A percentile compares a stretch with the other conserved stretches of the same genome.
phyloP scores from a whole-genome alignment of 2,888 invertebrate genomes.

The Priocnemis perturbator region DNA sequence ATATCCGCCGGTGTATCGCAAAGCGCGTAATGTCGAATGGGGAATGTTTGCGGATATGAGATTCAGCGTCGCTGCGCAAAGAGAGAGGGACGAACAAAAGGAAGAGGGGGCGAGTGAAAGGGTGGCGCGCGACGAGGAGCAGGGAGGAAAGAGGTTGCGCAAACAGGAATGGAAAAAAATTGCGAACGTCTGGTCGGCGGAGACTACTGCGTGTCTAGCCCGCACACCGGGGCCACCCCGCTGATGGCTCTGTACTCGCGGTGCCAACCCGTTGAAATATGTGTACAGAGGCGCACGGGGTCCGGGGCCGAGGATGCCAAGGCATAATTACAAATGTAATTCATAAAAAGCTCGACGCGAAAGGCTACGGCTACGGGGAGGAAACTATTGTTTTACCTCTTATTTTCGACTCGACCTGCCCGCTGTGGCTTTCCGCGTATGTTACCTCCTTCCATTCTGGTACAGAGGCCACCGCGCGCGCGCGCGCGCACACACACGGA shows the following conservation, averaged over 20 bases:
- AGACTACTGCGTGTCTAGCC: conserved; percentile 35
- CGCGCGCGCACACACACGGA: conserved; percentile 6
- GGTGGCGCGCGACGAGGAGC: neutral
- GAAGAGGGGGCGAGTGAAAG: neutral
- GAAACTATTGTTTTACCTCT: conserved; percentile 42
- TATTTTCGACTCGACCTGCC: conserved; percentile 41
- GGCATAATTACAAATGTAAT: conserved; percentile 65
- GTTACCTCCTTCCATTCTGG: conserved; percentile 23
- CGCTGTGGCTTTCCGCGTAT: conserved; percentile 16
- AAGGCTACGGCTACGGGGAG: neutral
- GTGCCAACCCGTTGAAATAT: conserved; percentile 51
- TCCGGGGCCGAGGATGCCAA: too few relatives aligned
- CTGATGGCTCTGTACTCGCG: conserved; percentile 26
- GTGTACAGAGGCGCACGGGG: conserved; percentile 28
- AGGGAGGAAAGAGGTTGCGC: conserved; percentile 10
- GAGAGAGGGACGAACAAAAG: neutral
- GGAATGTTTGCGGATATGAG: too few relatives aligned
- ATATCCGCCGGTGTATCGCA: too few relatives aligned
- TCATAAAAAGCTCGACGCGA: conserved; percentile 50
- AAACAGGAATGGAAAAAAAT: conserved; percentile 49
- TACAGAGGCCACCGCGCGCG: conserved; percentile 6
- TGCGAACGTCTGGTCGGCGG: conserved; percentile 32
- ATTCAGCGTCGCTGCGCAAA: too few relatives aligned
- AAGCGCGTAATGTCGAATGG: too few relatives aligned
- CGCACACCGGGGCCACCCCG: conserved; percentile 20